phyloP scores from a whole-genome alignment of 1,140 invertebrate species.

The Drosophila auraria region DNA sequence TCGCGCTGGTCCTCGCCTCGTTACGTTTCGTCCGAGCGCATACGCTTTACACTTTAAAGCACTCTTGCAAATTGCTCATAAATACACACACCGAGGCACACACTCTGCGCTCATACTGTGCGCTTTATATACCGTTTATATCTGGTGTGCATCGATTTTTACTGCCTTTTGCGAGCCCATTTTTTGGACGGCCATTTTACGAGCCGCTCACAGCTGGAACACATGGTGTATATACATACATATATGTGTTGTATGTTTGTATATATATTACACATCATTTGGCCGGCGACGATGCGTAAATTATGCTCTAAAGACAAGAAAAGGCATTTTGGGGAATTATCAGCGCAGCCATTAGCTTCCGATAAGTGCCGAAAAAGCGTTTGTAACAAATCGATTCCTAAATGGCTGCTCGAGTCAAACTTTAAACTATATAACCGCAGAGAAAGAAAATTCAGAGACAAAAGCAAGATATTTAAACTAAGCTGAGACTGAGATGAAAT shows the following conservation, averaged over 20 bases:
- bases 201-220: constrained; percentile 51
- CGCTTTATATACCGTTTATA: constrained; percentile 38
- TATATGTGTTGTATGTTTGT: constrained; percentile 2
- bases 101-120: background rate
- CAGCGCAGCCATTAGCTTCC: constrained; percentile 69
- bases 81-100: constrained; percentile 53
- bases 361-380: constrained; percentile 43
- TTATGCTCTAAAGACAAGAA: constrained; percentile 45
- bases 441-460: background rate
- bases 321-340: constrained; percentile 52
- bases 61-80: constrained; percentile 77
- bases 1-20: constrained; percentile 12
- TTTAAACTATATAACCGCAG: constrained; percentile 11
- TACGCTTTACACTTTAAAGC: constrained; percentile 76
- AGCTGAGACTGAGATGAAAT: too few relatives aligned
- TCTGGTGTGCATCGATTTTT: constrained; percentile 76
- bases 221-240: constrained; percentile 10
- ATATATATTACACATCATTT: constrained; percentile 67
- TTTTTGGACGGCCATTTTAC: constrained; percentile 66
- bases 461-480: background rate
- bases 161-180: constrained; percentile 58
- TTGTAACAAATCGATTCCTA: constrained; percentile 44
- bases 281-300: constrained; percentile 58
- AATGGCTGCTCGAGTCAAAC: constrained; percentile 23
- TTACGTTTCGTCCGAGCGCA: constrained; percentile 19